These are phyloP conservation scores for Mythimna ferrago DNA, from an alignment of 2,888 invertebrate genomes.

Conservation along the genomic window DNA sequence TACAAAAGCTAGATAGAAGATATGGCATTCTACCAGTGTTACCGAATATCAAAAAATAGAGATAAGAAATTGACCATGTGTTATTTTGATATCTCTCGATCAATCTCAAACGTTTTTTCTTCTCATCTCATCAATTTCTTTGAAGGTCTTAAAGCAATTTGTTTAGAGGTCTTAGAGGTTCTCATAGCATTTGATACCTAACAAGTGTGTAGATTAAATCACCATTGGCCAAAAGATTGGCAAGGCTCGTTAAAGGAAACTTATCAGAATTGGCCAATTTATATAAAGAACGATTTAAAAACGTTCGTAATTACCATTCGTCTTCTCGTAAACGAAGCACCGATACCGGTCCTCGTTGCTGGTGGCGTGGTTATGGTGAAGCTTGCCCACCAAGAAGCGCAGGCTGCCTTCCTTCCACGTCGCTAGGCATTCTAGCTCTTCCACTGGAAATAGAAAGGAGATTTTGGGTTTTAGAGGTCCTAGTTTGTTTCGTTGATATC, in stretches of 20 bases:
- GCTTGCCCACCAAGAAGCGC: slow-evolving; percentile 96
- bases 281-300: neutral
- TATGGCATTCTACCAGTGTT: neutral
- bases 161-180: neutral
- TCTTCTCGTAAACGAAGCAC: slow-evolving; percentile 98
- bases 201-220: no score
- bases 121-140: neutral
- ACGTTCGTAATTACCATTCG: slow-evolving; percentile 84
- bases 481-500: no score
- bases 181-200: neutral
- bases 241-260: neutral
- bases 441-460: slow-evolving; percentile 91
- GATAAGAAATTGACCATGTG: neutral
- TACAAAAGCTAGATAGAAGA: neutral
- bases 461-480: no score
- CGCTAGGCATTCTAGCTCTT: slow-evolving; percentile 97
- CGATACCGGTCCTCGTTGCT: slow-evolving; percentile 98
- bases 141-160: no score
- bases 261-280: neutral
- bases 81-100: neutral
- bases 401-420: slow-evolving; percentile 98
- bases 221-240: no score
- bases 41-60: neutral
- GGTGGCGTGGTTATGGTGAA: slow-evolving; percentile 97
- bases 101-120: neutral